Base-by-base conservation (phyloP, 2,113 vertebrate species). In the Sciurus niger region DNA sequence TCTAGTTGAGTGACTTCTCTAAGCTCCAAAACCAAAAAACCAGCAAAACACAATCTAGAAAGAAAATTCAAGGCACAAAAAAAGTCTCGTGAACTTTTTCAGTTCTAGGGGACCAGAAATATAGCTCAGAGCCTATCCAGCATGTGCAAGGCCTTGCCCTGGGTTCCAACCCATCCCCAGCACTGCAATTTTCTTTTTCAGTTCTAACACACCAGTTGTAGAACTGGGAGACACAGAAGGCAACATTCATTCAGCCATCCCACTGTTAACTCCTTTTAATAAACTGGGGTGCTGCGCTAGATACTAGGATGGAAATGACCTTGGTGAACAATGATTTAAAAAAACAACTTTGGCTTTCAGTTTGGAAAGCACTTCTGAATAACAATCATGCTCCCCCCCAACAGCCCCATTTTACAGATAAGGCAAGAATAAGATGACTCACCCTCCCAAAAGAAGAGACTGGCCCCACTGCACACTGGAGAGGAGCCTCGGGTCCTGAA, bases 31-130 rank as follows among this genome's bases (percentile, higher is more conserved):
- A 86, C 79, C 22, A 86, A 11, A 87, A 93, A 85, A 6, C 25
- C 16, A 95, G 60, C 58, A 82, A 86, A 80, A 85, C 34, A 83
- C 14, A 87, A 40, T 20, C 78, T 30, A 89, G 58, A 93, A 90
- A 70, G 82, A 84, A 86, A 86, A 90, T 25, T 65, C 9, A 87
- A 78, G 67, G 60, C 79, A 76, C 32, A 90, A 89, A 58, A 58
- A 58, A 58, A 40, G 18, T 67, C 37, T 83, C 20, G 51, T 48
- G 65, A 79, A 46, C 76, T 4, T 1, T 37, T 48, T 60, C 46
- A 34, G 43, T 34, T 65, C 63, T 30, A 65, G 63, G 25, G 28
- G 10, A 10, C 60, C 25, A 25, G 60, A 17, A 22, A 60, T 22
- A 25, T 25, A 63, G 60, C 65, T 67, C 65, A 67, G 55, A 12